Conservation (phyloP, 1,140 invertebrate species). For the Lethrus apterus region DNA sequence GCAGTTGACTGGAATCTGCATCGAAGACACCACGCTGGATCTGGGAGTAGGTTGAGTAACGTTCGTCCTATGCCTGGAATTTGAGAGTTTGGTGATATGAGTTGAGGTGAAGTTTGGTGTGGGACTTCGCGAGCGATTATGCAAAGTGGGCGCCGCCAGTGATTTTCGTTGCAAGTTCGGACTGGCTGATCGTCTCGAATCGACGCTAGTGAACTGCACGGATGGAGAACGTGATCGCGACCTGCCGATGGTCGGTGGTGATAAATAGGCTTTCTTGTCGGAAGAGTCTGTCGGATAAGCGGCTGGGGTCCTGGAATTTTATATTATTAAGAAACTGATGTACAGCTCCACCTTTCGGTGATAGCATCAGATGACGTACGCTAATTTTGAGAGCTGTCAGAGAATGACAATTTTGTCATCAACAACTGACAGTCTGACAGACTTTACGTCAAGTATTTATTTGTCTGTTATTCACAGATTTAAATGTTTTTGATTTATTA, state of each 20-base stretch:
- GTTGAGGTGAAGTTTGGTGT: slow-evolving; percentile 37
- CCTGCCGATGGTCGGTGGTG: slow-evolving; percentile 37
- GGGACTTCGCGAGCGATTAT: slow-evolving; percentile 33
- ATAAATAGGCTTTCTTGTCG: slow-evolving; percentile 23
- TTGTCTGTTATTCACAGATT: no score
- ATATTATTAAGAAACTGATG: no score
- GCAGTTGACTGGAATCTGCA: slow-evolving; percentile 32
- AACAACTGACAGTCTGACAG: no score
- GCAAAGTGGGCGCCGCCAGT: slow-evolving; percentile 23
- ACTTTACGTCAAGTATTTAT: no score
- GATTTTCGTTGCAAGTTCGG: slow-evolving; percentile 33
- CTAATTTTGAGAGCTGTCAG: no score
- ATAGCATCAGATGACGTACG: no score
- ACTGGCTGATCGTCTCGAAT: slow-evolving; percentile 32
- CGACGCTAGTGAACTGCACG: slow-evolving; percentile 19
- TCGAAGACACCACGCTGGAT: slow-evolving; percentile 20
- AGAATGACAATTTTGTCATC: no score
- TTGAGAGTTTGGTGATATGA: slow-evolving; percentile 31
- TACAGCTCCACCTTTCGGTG: no score
- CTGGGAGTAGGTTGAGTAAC: background rate
- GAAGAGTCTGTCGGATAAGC: slow-evolving; percentile 4
- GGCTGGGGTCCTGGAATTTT: no score
- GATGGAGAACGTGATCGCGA: slow-evolving; percentile 43
- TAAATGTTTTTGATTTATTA: no score
- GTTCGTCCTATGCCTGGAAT: slow-evolving; percentile 15